phyloP scores from a whole-genome alignment of 2,888 invertebrate genomes.

The Halictus quadricinctus region DNA sequence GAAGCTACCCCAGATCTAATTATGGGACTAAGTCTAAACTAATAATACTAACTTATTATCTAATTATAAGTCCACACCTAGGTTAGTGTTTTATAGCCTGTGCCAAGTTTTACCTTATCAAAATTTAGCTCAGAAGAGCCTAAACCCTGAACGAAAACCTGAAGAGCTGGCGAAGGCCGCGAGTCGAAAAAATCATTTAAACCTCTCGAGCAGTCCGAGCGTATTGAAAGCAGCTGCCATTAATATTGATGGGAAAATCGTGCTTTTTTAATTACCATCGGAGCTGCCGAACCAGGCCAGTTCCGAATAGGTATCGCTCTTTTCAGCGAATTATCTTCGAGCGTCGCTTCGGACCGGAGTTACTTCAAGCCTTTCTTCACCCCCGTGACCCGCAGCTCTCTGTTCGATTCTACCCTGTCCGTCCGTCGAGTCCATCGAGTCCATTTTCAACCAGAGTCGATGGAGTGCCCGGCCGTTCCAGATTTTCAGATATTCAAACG shows the following conservation, averaged over 20 bases:
- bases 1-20: no score
- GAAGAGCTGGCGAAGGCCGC: background rate
- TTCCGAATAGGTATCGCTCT: background rate
- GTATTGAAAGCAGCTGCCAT: background rate
- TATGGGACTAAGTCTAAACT: no score
- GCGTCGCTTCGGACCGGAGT: background rate
- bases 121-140: no score
- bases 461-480: background rate
- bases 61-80: no score
- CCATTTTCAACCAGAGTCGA: background rate
- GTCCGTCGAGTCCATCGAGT: background rate
- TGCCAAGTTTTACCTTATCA: no score
- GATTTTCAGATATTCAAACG: conserved; percentile 34
- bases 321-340: conserved; percentile 1
- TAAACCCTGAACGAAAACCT: background rate
- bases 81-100: no score
- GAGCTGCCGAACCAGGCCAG: background rate
- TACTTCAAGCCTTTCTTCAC: background rate
- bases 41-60: no score
- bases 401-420: background rate
- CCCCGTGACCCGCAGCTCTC: background rate
- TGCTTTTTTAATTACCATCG: conserved; percentile 5
- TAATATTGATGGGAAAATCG: conserved; percentile 17
- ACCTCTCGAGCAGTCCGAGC: background rate
- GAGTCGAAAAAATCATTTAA: background rate